Percentiles rank a stretch among this genome's conserved stretches.
phyloP scores from a whole-genome alignment of 1,140 invertebrate species.

The Drosophila trapezifrons region DNA sequence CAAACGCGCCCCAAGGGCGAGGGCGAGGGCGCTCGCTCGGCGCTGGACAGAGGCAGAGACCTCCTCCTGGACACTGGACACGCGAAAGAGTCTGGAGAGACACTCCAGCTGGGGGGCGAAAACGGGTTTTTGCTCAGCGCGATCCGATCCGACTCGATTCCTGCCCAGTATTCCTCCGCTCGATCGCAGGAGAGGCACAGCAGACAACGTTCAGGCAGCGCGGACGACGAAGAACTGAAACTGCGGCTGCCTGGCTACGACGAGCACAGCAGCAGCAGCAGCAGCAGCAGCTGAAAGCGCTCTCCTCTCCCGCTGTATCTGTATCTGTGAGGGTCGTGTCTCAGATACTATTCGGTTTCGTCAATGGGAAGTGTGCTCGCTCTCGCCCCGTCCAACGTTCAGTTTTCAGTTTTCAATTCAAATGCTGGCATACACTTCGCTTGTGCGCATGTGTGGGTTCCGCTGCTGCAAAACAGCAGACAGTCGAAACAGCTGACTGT shows the following conservation, averaged over 20 bases:
- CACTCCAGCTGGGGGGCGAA: slow-evolving; percentile 21
- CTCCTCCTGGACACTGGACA: slow-evolving; percentile 6
- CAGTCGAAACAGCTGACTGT: slow-evolving; percentile 66
- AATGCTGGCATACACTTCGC: slow-evolving; percentile 52
- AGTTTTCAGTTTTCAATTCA: slow-evolving; percentile 31
- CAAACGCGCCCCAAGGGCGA: slow-evolving; percentile 20
- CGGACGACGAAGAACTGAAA: slow-evolving; percentile 72
- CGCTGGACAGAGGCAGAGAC: neutral
- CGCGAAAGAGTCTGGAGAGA: neutral
- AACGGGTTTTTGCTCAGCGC: slow-evolving; percentile 62
- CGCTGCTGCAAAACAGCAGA: slow-evolving; percentile 12
- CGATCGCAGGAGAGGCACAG: neutral
- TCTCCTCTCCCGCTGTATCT: slow-evolving; percentile 11
- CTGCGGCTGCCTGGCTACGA: slow-evolving; percentile 35
- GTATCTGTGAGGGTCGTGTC: slow-evolving; percentile 28
- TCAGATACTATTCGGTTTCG: slow-evolving; percentile 35
- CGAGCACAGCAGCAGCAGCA: slow-evolving; percentile 7
- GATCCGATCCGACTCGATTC: slow-evolving; percentile 32
- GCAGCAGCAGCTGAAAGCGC: slow-evolving; percentile 16
- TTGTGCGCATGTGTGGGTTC: slow-evolving; percentile 23
- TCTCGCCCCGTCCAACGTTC: slow-evolving; percentile 40
- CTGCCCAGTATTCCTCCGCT: slow-evolving; percentile 26
- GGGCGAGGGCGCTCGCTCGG: no score
- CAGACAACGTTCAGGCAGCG: slow-evolving; percentile 51
- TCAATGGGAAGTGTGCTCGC: slow-evolving; percentile 46